A percentile compares a stretch with the other conserved stretches of the same genome.
Evolutionary conservation across 2,797 vertebrate species (phyloP).

Genomic region (Danionella dracula): DNA sequence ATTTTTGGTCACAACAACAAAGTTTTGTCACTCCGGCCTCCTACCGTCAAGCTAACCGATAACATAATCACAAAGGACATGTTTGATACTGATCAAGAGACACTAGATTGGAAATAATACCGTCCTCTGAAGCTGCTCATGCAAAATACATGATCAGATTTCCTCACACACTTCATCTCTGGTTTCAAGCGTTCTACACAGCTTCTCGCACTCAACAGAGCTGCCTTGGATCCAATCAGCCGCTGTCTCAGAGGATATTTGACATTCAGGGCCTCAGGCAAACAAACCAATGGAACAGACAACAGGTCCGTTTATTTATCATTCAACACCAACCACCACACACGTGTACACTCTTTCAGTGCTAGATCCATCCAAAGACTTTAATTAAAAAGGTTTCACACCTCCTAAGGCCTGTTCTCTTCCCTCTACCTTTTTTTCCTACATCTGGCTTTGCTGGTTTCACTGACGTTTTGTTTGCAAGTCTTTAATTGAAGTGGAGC

Average conservation of each 20-base stretch:
- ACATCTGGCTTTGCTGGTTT: background rate
- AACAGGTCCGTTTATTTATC: background rate
- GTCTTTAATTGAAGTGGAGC: background rate
- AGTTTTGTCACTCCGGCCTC: too few species aligned
- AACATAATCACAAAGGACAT: too few species aligned
- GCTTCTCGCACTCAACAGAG: background rate
- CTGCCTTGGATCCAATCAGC: background rate
- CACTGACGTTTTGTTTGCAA: background rate
- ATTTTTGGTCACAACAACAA: too few species aligned
- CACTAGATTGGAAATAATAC: too few species aligned
- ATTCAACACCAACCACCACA: background rate
- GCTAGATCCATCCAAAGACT: background rate
- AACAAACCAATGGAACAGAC: background rate
- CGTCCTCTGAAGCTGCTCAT: too few species aligned
- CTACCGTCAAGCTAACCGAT: too few species aligned
- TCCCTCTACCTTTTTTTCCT: background rate
- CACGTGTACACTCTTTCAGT: background rate
- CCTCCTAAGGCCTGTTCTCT: background rate
- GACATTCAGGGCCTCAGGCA: slow-evolving; percentile 3
- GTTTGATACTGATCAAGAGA: too few species aligned
- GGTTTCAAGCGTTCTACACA: too few species aligned
- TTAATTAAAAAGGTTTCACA: slow-evolving; percentile 19
- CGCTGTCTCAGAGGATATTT: background rate
- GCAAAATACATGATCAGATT: too few species aligned
- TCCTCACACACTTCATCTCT: too few species aligned